Conservation (phyloP, 2,797 vertebrate species). For the Telmatherina bonti region DNA sequence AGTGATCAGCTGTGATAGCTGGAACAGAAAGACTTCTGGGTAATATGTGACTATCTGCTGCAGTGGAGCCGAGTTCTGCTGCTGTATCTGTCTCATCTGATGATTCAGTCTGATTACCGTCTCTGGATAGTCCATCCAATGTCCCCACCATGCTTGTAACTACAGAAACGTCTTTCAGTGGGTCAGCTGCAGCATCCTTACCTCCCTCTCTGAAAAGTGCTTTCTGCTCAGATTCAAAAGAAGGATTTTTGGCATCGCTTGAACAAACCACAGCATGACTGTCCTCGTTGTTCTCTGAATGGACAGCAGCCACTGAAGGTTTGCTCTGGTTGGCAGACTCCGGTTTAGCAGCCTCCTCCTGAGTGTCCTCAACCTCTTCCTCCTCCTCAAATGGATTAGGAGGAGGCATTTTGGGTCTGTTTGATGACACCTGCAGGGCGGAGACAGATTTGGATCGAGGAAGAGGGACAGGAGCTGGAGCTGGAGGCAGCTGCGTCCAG, state of each 20-base stretch:
- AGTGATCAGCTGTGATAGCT: slow-evolving; percentile 65
- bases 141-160: background rate
- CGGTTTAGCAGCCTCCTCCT: background rate
- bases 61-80: background rate
- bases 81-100: slow-evolving; percentile 2
- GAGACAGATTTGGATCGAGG: slow-evolving; percentile 52
- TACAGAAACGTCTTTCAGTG: background rate
- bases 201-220: slow-evolving; percentile 25
- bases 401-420: slow-evolving; percentile 26
- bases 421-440: slow-evolving; percentile 4
- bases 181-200: background rate
- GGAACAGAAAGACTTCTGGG: slow-evolving; percentile 91
- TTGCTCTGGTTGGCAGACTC: slow-evolving; percentile 13
- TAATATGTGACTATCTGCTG: slow-evolving; percentile 65
- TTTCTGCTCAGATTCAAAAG: slow-evolving; percentile 61
- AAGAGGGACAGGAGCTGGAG: slow-evolving; percentile 42
- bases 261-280: slow-evolving; percentile 34
- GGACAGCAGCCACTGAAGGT: slow-evolving; percentile 50
- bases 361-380: slow-evolving; percentile 9
- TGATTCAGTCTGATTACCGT: background rate
- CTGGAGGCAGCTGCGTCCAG: slow-evolving; percentile 86
- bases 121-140: background rate
- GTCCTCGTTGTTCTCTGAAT: slow-evolving; percentile 20
- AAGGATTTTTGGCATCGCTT: background rate
- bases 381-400: slow-evolving; percentile 70